Evolutionary conservation across 2,888 invertebrate genomes (phyloP).

Genomic region (Pedicia rivosa): DNA sequence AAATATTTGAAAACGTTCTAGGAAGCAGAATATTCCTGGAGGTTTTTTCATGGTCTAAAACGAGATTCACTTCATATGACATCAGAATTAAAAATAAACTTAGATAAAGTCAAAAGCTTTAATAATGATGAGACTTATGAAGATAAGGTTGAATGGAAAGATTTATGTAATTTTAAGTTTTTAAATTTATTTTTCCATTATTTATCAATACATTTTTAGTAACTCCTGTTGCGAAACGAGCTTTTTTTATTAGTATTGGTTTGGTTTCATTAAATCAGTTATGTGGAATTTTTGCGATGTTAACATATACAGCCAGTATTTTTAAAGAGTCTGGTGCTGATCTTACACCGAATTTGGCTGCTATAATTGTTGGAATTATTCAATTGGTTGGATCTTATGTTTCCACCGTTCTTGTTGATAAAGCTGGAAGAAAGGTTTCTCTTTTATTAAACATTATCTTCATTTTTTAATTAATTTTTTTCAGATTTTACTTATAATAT

Average conservation of each 20-base stretch:
- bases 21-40: conserved; percentile 6
- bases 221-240: conserved; percentile 22
- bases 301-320: conserved; percentile 26
- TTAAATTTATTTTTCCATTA: no score
- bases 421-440: conserved; percentile 22
- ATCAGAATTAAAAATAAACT: background rate
- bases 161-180: background rate
- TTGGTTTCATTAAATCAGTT: conserved; percentile 23
- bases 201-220: no score
- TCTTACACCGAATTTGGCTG: conserved; percentile 20
- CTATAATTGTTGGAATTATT: conserved; percentile 25
- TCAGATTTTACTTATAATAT: conserved; percentile 3
- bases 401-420: conserved; percentile 25
- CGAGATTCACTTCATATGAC: no score
- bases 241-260: conserved; percentile 21
- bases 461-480: no score
- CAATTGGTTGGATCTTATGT: conserved; percentile 24
- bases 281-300: conserved; percentile 26
- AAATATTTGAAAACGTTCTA: no score
- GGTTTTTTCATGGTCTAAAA: background rate
- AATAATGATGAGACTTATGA: background rate
- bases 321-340: conserved; percentile 24
- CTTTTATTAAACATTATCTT: no score
- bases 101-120: background rate
- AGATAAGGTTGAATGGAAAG: background rate